Evolutionary conservation across 2,797 vertebrate species (phyloP), one percentile per base, ranked within the genome.

Genomic region (Tadarida brasiliensis): DNA sequence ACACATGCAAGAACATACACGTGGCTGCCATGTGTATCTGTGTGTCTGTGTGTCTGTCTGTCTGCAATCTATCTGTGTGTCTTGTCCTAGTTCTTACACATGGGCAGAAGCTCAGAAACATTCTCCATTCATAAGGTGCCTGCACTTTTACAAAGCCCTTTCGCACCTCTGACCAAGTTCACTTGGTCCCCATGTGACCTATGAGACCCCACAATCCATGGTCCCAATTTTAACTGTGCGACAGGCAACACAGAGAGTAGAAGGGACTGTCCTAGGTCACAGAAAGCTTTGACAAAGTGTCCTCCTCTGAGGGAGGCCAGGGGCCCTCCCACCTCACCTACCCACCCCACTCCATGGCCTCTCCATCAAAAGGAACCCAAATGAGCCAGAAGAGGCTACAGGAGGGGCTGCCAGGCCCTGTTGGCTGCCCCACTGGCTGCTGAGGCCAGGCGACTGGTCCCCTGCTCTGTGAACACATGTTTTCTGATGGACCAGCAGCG

Each of bases 11-110:
- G 87, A 28, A 77, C 70, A 10, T 47, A 22, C 9, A 7, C 11
- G 20, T 39, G 19, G 3, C 24, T 5, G 10, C 6, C 2, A 3
- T 17, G 44, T 6, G 8, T 11, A 24, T 19, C 5, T 6, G 6
- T 19, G 26, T 24, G 12, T 7, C 11, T 65, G 63, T 33, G 35
- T 33, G 20, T 33, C 33, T 35, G 65, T 51, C 49, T 4, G 39
- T 44, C 39, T 44, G 39, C 39, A 44, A 44, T 44, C 39, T 44
- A 4, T 61, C 19, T 54, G 12, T 81, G 65, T 70, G 39, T 61
- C 84, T 81, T 9, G 47, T 59, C 81, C 35, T 76, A 19, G 33
- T 59, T 10, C 51, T 57, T 2, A 51, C n/a, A 30, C 7, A 9
- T 2, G 44, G 49, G 17, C 17, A 10, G 63, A n/a, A 51, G 61